Base-by-base conservation (phyloP, 2,797 vertebrate genomes). In the Rhynchonycteris naso region DNA sequence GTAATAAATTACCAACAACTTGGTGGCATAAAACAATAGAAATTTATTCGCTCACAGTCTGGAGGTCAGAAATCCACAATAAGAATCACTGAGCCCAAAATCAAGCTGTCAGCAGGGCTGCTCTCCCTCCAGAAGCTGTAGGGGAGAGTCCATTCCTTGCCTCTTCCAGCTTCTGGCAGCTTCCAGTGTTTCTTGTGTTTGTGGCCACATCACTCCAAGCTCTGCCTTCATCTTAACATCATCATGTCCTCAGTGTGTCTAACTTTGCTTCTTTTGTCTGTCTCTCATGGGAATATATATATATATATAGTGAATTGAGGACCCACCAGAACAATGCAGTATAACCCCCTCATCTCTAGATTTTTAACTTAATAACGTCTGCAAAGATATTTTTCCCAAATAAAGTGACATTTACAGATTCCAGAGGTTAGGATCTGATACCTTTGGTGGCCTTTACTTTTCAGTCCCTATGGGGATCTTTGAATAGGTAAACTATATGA, bases 21-120 rank as follows among this genome's bases (percentile, higher is more conserved):
- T 89, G 12, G 26, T 86, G 66, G 26, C 12, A 91, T 50, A 82
- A 90, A 72, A 69, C 83, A 87, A 79, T 30, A 71, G 28, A 47
- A 58, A 74, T 71, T 50, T 78, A 78, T 78, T 88, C 63, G 92
- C 58, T 91, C 19, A 89, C 7, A n/a, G 35, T 88, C 38, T 90
- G 33, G 52, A 72, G 38, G 22, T 35, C 43, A 61, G 0, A 92
- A 83, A 15, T 81, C 30, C 26, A 65, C 69, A 94, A 50, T 80
- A 9, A 11, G 43, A 61, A 69, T 22, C 58, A 35, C 13, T 87
- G 26, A 14, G 2, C 54, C 54, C 61, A 30, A 87, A 93, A 28
- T 50, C 50, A 76, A 35, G 81, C 21, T 54, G 13, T 87, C 15
- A 24, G 16, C 24, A 74, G 63, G 4, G 33, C n/a, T 30, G 7